Percentiles rank a stretch among this genome's conserved stretches.
Conservation (phyloP, 2,888 invertebrate species). For the Drosophila nr. perissopoda region DNA sequence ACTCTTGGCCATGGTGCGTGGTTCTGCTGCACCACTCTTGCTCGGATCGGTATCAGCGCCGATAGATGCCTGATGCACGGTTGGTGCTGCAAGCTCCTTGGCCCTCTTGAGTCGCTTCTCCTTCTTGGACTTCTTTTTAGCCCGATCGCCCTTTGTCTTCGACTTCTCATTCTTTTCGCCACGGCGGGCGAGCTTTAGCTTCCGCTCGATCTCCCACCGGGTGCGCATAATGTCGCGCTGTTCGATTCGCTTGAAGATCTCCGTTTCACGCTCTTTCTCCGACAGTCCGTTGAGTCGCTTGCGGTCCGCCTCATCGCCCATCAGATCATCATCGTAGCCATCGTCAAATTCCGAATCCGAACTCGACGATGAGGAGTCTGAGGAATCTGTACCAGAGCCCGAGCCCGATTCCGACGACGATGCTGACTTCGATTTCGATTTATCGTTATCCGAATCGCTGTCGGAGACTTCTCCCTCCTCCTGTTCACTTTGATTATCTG, state of each 20-base stretch:
- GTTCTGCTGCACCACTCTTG: constrained; percentile 35
- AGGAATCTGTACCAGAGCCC: constrained; percentile 69
- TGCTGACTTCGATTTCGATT: constrained; percentile 39
- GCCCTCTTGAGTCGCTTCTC: constrained; percentile 49
- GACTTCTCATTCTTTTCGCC: constrained; percentile 88
- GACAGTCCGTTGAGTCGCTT: constrained; percentile 95
- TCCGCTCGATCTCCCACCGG: constrained; percentile 97
- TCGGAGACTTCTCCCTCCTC: constrained; percentile 96
- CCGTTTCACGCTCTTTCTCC: constrained; percentile 98
- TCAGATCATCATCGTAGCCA: constrained; percentile 97
- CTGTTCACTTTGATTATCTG: constrained; percentile 86
- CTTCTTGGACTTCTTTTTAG: constrained; percentile 85
- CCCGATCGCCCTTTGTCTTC: constrained; percentile 86
- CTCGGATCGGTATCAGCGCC: constrained; percentile 36
- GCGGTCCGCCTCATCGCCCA: constrained; percentile 98
- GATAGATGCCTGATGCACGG: constrained; percentile 11
- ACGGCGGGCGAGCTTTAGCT: constrained; percentile 93
- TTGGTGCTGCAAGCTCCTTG: constrained; percentile 42
- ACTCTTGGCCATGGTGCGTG: constrained; percentile 49
- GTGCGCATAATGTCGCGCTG: constrained; percentile 97
- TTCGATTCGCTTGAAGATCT: constrained; percentile 98
- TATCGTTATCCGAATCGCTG: constrained; percentile 86
- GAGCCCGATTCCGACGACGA: constrained; percentile 55
- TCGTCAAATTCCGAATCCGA: constrained; percentile 96
- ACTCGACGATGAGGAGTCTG: constrained; percentile 85